These are phyloP conservation scores for Capromys pilorides DNA, from an alignment of 2,797 vertebrate genomes.

Conservation along the genomic window DNA sequence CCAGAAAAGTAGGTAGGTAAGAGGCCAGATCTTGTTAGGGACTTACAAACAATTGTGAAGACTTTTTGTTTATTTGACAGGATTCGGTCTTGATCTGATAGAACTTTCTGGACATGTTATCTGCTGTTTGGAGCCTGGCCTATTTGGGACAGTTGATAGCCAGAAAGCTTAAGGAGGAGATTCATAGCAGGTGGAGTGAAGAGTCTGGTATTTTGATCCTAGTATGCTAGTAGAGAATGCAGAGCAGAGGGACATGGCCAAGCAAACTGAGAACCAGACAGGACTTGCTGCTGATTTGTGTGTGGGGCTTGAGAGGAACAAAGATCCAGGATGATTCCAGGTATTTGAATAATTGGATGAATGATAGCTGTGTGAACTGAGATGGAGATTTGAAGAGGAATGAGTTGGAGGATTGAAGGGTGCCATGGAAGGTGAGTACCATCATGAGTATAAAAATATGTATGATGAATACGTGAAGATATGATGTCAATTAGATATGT, in stretches of 20 bases:
- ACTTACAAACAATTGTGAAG: neutral
- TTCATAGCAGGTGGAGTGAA: neutral
- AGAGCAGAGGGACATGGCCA: neutral
- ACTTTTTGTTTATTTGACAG: conserved; percentile 18
- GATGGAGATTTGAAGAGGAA: neutral
- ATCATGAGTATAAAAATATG: neutral
- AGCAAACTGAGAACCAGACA: neutral
- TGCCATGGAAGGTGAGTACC: neutral
- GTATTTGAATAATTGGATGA: neutral
- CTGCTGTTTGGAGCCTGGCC: neutral
- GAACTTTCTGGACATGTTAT: conserved; percentile 31
- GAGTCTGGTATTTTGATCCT: neutral
- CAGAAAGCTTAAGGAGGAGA: neutral
- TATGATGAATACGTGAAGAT: neutral
- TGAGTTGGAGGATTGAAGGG: neutral
- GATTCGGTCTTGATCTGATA: conserved; percentile 31
- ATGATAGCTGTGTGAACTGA: neutral
- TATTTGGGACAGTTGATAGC: neutral
- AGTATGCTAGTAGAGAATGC: neutral
- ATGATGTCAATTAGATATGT: neutral
- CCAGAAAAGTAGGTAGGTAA: neutral
- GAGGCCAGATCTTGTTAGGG: neutral
- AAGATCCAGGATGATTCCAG: neutral
- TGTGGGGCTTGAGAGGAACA: neutral
- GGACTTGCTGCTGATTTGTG: neutral